A percentile compares a stretch with the other conserved stretches of the same genome.
These are phyloP conservation scores for Peromyscus aztecus DNA, from an alignment of 2,797 vertebrate genomes.

Conservation along the genomic window DNA sequence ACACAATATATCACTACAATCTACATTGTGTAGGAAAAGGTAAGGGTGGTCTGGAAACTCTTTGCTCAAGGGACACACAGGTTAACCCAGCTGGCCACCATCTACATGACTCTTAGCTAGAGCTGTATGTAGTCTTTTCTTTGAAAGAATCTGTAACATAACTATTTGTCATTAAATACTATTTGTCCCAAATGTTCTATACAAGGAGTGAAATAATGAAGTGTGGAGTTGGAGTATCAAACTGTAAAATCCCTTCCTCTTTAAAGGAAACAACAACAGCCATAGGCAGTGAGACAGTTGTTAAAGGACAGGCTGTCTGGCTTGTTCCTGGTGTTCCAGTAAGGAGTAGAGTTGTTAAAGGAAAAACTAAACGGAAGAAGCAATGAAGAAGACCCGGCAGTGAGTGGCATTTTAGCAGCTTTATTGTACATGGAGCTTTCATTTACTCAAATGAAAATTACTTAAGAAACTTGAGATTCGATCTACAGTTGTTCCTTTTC, in stretches of 20 bases:
- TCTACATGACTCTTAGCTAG: neutral
- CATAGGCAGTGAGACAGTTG: neutral
- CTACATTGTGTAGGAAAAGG: neutral
- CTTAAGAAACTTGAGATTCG: neutral
- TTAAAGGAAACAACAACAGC: neutral
- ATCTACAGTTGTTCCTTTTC: neutral
- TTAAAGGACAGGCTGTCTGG: neutral
- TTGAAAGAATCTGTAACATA: neutral
- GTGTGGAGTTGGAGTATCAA: neutral
- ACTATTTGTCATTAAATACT: constrained; percentile 10
- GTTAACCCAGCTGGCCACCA: neutral
- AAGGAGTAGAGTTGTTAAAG: neutral
- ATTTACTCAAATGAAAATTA: neutral
- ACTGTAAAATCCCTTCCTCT: constrained; percentile 10
- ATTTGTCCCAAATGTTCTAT: constrained; percentile 16
- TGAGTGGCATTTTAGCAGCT: neutral
- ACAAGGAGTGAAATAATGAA: constrained; percentile 45
- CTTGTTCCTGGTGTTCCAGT: neutral
- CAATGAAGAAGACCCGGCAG: neutral
- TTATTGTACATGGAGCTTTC: constrained; percentile 13
- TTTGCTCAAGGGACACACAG: neutral
- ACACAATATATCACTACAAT: too few relatives aligned
- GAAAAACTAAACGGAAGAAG: neutral
- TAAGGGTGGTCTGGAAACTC: neutral
- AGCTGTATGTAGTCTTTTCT: neutral